Conservation (phyloP, 2,797 vertebrate genomes). For the Steatocranus sp. region DNA sequence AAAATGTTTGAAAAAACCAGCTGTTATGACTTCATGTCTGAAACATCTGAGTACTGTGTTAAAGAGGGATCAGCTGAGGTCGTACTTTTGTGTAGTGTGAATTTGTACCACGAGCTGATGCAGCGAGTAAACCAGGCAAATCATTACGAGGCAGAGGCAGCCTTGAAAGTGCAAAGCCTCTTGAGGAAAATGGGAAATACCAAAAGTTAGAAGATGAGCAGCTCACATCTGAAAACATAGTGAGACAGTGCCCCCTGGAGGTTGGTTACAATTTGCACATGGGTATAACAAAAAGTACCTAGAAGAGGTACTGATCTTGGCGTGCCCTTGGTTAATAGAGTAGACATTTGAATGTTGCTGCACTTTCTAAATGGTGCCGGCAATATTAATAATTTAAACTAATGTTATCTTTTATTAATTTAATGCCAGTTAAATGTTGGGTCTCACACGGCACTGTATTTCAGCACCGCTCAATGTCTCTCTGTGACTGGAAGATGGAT, state of each 20-base stretch:
- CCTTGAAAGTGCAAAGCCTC: neutral
- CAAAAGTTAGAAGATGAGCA: neutral
- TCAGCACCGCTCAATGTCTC: neutral
- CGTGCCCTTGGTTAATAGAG: neutral
- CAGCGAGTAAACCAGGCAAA: neutral
- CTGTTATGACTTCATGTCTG: neutral
- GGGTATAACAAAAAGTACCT: neutral
- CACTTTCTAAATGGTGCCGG: neutral
- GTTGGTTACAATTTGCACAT: neutral
- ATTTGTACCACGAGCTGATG: neutral
- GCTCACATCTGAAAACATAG: neutral
- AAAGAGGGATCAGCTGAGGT: neutral
- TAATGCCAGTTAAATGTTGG: neutral
- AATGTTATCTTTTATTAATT: neutral
- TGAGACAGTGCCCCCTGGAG: neutral
- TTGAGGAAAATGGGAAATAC: neutral
- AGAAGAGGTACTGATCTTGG: neutral
- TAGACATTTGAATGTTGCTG: rapidly evolving
- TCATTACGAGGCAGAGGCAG: neutral
- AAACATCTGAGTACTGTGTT: neutral
- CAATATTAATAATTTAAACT: neutral
- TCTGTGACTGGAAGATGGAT: neutral
- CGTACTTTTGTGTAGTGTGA: neutral
- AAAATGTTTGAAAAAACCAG: neutral
- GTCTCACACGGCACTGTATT: neutral